A percentile compares a stretch with the other conserved stretches of the same genome.
phyloP scores from a whole-genome alignment of 2,113 vertebrate genomes.

The Mirza zaza region DNA sequence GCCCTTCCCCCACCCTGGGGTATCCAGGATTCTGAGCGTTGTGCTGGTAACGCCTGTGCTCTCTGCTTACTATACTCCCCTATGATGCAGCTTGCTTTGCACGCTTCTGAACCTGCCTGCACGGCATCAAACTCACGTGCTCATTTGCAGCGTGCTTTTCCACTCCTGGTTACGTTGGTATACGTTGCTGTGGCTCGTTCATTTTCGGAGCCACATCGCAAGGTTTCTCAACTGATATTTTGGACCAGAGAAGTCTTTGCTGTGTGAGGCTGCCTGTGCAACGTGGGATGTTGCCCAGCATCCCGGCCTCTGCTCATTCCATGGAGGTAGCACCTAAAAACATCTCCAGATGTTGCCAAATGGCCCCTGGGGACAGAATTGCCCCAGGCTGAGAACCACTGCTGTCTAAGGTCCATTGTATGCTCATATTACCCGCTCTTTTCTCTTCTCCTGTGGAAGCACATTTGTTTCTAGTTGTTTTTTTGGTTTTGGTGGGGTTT shows the following conservation, averaged over 20 bases:
- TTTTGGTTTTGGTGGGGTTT: background rate
- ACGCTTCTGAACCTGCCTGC: background rate
- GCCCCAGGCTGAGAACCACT: background rate
- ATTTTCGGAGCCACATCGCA: accelerated
- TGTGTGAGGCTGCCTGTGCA: accelerated
- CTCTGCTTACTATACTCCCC: background rate
- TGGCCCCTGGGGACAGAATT: background rate
- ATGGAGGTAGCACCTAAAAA: too few relatives aligned
- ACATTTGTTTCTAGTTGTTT: background rate
- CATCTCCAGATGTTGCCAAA: background rate
- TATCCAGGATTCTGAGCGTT: accelerated
- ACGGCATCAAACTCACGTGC: accelerated
- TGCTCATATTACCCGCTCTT: background rate
- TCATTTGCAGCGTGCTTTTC: background rate
- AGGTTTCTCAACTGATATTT: background rate
- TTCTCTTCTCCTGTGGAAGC: background rate
- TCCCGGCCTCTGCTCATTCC: background rate
- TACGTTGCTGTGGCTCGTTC: background rate
- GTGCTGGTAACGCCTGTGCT: background rate
- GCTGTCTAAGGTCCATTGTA: too few relatives aligned
- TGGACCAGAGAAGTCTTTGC: too few relatives aligned
- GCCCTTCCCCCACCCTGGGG: background rate
- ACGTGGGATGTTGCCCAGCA: background rate
- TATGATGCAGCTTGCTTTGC: accelerated
- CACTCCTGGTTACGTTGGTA: accelerated